Evolutionary conservation across 2,797 vertebrate species (phyloP), one percentile per base, ranked within the genome.

Genomic region (Oreortyx pictus): DNA sequence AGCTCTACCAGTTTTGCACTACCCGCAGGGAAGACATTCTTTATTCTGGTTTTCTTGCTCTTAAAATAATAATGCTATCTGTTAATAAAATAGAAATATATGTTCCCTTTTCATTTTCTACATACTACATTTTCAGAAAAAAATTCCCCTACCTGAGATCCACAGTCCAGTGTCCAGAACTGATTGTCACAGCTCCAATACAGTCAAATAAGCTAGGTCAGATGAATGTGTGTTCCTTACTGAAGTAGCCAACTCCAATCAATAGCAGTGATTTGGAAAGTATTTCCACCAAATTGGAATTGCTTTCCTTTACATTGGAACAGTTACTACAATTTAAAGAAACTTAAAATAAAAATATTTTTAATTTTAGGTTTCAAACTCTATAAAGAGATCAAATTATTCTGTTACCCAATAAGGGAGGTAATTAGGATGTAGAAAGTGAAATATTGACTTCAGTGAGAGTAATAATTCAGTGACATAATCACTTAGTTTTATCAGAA

Each of bases 271-370:
- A 74, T 79, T 76, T 80, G 16, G 52, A 50, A 85, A 80, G 1
- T 77, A 66, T 61, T 90, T 66, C 35, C 35, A 70, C 41, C n/a
- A 17, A 87, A 66, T 37, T 76, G 54, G 18, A 62, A 76, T 25
- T 72, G 59, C 17, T 57, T 81, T 56, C 41, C 39, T 75, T 93
- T 37, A 49, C 11, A 73, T 5, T 37, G 31, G 35, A 77, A 72
- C 6, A 75, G 49, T 49, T 91, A 52, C 18, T 65, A 37, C 24
- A 37, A 74, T 62, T 56, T n/a, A 71, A 72, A 89, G 52, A 23
- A 90, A 64, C 70, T 72, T 72, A 64, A 44, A 92, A 91, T 33
- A 82, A 2, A 90, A 72, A 88, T 59, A 78, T 23, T 73, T 90
- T 44, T 84, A 46, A 88, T 39, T 44, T 60, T 44, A 77, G 41